Percentiles rank a stretch among this genome's conserved stretches.
phyloP scores from a whole-genome alignment of 2,888 invertebrate genomes.

The Dermolepida albohirtum region DNA sequence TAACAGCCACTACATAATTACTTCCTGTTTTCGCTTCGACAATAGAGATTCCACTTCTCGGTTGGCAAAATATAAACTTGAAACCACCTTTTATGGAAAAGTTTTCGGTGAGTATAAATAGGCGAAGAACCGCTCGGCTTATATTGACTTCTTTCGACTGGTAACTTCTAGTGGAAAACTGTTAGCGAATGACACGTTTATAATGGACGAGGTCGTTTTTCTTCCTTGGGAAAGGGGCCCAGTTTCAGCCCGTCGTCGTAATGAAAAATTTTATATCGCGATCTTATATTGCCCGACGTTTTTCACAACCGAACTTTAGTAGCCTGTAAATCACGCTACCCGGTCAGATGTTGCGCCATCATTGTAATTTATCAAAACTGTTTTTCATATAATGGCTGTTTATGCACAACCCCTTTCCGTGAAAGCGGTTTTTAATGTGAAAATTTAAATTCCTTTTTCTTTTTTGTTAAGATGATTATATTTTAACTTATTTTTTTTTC shows the following conservation, averaged over 20 bases:
- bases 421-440: constrained; percentile 28
- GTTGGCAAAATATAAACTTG: constrained; percentile 28
- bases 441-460: constrained; percentile 26
- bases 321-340: constrained; percentile 40
- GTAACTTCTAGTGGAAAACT: constrained; percentile 50
- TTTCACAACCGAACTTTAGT: constrained; percentile 40
- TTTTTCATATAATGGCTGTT: constrained; percentile 47
- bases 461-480: constrained; percentile 27
- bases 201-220: constrained; percentile 56
- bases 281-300: constrained; percentile 43
- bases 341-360: constrained; percentile 40
- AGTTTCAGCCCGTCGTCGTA: constrained; percentile 47
- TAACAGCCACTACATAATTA: constrained; percentile 32
- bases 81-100: constrained; percentile 21
- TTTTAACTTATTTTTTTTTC: constrained; percentile 6
- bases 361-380: constrained; percentile 48
- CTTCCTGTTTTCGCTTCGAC: constrained; percentile 19
- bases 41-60: constrained; percentile 17
- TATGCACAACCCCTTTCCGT: constrained; percentile 36
- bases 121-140: constrained; percentile 28
- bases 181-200: constrained; percentile 56
- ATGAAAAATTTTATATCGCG: constrained; percentile 59
- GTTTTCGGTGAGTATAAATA: constrained; percentile 36
- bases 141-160: constrained; percentile 48
- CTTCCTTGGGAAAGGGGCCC: constrained; percentile 48